These are phyloP conservation scores for Clytia hemisphaerica DNA, from an alignment of 30 jellyfish, hydroid and myxozoan genomes.

Conservation along the genomic window DNA sequence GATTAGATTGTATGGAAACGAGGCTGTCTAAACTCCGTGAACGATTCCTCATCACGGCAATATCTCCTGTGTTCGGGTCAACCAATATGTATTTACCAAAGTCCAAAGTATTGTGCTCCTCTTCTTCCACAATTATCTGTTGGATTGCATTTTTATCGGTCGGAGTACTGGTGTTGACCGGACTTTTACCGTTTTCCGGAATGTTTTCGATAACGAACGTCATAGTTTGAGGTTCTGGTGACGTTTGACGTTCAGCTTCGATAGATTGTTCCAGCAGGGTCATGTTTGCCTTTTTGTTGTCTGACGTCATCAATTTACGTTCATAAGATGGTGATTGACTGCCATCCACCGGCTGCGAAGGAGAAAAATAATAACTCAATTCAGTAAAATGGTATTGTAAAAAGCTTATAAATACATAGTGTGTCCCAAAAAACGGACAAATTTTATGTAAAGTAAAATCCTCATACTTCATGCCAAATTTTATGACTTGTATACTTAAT, in stretches of 20 bases:
- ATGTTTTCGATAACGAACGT: constrained; percentile 28
- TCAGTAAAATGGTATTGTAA: no score
- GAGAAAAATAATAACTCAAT: no score
- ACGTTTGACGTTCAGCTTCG: constrained; percentile 29
- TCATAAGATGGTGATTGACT: neutral
- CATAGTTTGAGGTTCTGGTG: neutral
- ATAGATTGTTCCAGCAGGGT: constrained; percentile 30
- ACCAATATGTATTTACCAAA: constrained; percentile 74
- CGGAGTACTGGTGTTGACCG: neutral
- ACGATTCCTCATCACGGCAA: constrained; percentile 49
- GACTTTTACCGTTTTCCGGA: constrained; percentile 16
- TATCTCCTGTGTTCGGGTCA: constrained; percentile 85
- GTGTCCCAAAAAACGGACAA: no score
- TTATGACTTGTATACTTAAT: no score
- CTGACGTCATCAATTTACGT: neutral
- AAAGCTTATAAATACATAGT: no score
- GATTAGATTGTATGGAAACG: constrained; percentile 55
- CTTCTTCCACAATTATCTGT: constrained; percentile 30
- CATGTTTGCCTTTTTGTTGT: constrained; percentile 11
- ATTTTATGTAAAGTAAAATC: no score
- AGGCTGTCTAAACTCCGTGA: constrained; percentile 93
- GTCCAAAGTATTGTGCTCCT: constrained; percentile 53
- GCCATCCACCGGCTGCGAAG: no score
- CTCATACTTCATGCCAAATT: no score
- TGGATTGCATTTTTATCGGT: neutral